These are phyloP conservation scores for Octodonta nipae DNA, from an alignment of 2,888 invertebrate species.

Conservation along the genomic window DNA sequence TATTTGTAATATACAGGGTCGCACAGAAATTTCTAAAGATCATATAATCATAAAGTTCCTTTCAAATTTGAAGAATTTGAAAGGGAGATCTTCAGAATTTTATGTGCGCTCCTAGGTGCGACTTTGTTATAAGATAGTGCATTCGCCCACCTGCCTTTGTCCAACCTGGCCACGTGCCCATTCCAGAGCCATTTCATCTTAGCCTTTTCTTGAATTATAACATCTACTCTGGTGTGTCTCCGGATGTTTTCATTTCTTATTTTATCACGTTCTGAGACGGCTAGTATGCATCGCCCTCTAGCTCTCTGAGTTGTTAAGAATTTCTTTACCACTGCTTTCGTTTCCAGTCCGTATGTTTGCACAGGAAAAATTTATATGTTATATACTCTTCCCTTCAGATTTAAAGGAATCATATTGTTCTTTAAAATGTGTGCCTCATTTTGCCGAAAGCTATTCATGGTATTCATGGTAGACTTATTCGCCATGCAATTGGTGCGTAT, in stretches of 20 bases:
- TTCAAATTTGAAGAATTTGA: too few species aligned
- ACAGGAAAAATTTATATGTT: background rate
- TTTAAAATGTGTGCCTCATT: background rate
- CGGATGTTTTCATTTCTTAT: background rate
- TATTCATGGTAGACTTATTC: background rate
- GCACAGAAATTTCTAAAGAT: too few species aligned
- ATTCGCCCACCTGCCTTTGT: too few species aligned
- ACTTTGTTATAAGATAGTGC: too few species aligned
- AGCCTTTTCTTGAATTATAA: background rate
- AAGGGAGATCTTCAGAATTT: too few species aligned
- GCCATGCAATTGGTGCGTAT: background rate
- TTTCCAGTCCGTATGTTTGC: background rate
- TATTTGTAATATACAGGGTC: too few species aligned
- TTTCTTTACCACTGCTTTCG: background rate
- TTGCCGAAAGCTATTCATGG: background rate
- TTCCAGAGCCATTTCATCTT: slow-evolving; percentile 1
- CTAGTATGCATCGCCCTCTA: background rate
- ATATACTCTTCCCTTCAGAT: background rate
- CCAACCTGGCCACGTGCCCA: too few species aligned
- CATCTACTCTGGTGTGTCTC: background rate
- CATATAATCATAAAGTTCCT: too few species aligned
- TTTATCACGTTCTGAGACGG: background rate
- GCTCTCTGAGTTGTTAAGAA: background rate
- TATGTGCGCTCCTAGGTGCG: too few species aligned
- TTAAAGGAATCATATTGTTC: background rate